Conservation (phyloP, 2,888 invertebrate species). For the Melanotus villosus region DNA sequence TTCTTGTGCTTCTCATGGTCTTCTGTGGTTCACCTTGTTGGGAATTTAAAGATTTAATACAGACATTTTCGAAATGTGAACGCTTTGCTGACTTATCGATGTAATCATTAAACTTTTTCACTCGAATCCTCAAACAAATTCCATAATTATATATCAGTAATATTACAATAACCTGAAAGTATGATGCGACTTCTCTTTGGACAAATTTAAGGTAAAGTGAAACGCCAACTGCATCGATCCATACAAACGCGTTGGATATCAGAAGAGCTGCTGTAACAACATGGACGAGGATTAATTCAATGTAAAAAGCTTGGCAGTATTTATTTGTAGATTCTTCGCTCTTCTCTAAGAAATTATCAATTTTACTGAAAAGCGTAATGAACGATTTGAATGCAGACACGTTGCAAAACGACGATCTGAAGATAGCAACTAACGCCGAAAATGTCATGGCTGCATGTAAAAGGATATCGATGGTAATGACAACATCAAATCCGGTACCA, state of each 20-base stretch:
- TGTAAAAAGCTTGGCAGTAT: neutral
- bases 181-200: neutral
- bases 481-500: neutral
- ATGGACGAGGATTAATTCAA: neutral
- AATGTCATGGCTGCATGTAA: neutral
- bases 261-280: neutral
- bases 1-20: neutral
- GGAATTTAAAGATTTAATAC: neutral
- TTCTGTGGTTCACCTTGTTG: neutral
- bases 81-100: neutral
- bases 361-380: neutral
- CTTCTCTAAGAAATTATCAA: neutral
- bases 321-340: neutral
- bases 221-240: neutral
- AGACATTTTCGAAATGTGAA: neutral
- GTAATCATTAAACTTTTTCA: neutral
- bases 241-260: neutral
- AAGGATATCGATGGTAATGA: neutral
- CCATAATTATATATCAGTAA: constrained; percentile 4
- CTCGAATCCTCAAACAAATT: neutral
- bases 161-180: neutral
- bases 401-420: neutral
- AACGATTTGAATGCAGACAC: neutral
- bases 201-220: neutral
- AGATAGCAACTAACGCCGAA: neutral